These are phyloP conservation scores for Dryococelus australis DNA, from an alignment of 2,888 invertebrate species.

Conservation along the genomic window DNA sequence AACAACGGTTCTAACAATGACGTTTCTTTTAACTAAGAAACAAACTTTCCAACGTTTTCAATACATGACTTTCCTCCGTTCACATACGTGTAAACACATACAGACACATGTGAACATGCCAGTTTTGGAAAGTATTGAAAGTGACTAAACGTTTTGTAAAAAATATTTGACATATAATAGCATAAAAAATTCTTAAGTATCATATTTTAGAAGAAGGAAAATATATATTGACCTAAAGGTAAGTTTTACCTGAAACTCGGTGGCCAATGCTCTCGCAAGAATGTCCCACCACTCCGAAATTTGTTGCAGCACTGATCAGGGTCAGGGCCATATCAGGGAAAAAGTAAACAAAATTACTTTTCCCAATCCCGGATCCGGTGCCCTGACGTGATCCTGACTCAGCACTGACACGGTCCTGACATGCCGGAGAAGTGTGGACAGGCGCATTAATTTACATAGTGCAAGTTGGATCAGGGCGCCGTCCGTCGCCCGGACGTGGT, in stretches of 20 bases:
- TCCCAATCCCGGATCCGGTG: not conserved
- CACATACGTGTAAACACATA: not conserved
- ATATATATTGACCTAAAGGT: not conserved
- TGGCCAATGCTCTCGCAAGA: not conserved
- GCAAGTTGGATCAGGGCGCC: not conserved
- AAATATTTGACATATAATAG: not conserved
- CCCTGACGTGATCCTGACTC: not conserved
- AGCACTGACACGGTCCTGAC: not conserved
- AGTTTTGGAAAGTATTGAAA: not conserved
- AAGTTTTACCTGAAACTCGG: not conserved
- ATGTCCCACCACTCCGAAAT: not conserved
- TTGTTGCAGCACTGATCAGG: not conserved
- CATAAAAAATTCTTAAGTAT: not conserved
- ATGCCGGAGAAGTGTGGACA: constrained; percentile 3
- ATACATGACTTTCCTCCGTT: not conserved
- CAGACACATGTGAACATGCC: not conserved
- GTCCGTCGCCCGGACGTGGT: not conserved
- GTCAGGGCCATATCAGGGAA: not conserved
- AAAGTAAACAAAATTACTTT: constrained; percentile 24
- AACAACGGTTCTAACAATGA: not conserved
- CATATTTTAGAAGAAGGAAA: not conserved
- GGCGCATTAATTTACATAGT: not conserved
- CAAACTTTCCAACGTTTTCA: not conserved
- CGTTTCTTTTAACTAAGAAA: not conserved
- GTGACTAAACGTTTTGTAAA: too few species aligned